A percentile compares a stretch with the other conserved stretches of the same genome.
These are phyloP conservation scores for Caenorhabditis inopinata DNA, from an alignment of 1,140 invertebrate species.

Conservation along the genomic window DNA sequence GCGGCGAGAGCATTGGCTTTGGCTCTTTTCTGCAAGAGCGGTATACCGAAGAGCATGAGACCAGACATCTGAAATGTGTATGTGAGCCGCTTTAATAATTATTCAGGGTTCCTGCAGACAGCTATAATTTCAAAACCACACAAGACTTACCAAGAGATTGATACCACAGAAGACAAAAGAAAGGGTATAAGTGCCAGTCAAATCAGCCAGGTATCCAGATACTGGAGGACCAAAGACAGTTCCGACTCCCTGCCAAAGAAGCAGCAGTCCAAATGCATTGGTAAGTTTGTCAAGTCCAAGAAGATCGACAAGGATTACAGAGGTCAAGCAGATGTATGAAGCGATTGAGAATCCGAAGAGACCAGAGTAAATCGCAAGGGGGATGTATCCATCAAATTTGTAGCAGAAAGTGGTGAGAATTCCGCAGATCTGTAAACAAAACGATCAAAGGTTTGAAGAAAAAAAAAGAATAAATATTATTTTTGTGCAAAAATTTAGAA, in stretches of 20 bases:
- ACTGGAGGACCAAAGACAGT: slow-evolving; percentile 77
- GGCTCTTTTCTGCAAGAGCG: slow-evolving; percentile 16
- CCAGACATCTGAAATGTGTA: slow-evolving; percentile 39
- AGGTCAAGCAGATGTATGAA: slow-evolving; percentile 90
- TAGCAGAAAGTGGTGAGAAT: slow-evolving; percentile 80
- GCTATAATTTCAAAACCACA: too few species aligned
- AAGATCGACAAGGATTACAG: slow-evolving; percentile 85
- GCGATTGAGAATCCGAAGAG: slow-evolving; percentile 82
- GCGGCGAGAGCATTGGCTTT: background rate
- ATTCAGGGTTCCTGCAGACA: too few species aligned
- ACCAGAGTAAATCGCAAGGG: slow-evolving; percentile 79
- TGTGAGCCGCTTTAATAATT: too few species aligned
- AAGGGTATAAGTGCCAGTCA: slow-evolving; percentile 77
- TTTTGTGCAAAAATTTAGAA: too few species aligned
- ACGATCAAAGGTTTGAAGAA: too few species aligned
- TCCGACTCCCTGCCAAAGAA: slow-evolving; percentile 78
- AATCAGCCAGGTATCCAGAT: slow-evolving; percentile 77
- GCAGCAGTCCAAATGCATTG: slow-evolving; percentile 91
- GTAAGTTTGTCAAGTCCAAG: slow-evolving; percentile 91
- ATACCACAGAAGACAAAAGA: slow-evolving; percentile 83
- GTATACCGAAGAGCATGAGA: slow-evolving; percentile 39
- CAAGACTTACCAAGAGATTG: slow-evolving; percentile 74
- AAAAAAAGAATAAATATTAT: too few species aligned
- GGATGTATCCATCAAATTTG: slow-evolving; percentile 77
- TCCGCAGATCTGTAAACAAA: slow-evolving; percentile 76